A percentile compares a stretch with the other conserved stretches of the same genome.
These are phyloP conservation scores for Ophthalmolycus amberensis DNA, from an alignment of 2,113 vertebrate species.

Conservation along the genomic window DNA sequence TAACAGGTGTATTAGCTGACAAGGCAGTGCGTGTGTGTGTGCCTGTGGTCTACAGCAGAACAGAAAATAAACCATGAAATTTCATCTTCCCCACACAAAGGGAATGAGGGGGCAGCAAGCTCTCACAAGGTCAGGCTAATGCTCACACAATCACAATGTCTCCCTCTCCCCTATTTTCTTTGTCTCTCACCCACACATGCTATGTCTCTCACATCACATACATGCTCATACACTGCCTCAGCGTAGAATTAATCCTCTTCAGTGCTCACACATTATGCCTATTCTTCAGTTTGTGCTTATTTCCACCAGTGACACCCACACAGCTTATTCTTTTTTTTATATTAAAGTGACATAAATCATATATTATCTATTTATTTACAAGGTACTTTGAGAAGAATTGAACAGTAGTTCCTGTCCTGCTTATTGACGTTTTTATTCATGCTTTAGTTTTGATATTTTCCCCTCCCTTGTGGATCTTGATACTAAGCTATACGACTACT, in stretches of 20 bases:
- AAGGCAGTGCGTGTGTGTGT: constrained; percentile 8
- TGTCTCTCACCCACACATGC: constrained; percentile 23
- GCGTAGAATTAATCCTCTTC: constrained; percentile 30
- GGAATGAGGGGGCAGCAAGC: constrained; percentile 30
- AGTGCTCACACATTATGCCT: constrained; percentile 20
- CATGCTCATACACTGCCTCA: not conserved
- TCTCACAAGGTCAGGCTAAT: constrained; percentile 39
- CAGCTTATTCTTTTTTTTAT: not conserved
- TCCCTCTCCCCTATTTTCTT: constrained; percentile 4
- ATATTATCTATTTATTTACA: not conserved
- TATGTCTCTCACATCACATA: constrained; percentile 22
- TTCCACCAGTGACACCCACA: constrained; percentile 23
- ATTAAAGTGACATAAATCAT: not conserved
- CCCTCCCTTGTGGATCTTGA: not conserved
- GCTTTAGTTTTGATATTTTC: not conserved
- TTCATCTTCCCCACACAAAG: constrained; percentile 40
- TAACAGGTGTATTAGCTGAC: constrained; percentile 43
- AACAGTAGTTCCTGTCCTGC: not conserved
- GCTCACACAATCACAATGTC: constrained; percentile 20
- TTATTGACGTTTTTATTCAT: not conserved
- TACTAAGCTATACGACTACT: not conserved
- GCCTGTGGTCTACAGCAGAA: constrained; percentile 9
- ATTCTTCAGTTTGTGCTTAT: constrained; percentile 33
- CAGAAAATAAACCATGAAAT: constrained; percentile 57
- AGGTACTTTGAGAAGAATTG: not conserved